Base-by-base conservation (phyloP, 1,140 invertebrate genomes). In the Caenorhabditis brenneri region DNA sequence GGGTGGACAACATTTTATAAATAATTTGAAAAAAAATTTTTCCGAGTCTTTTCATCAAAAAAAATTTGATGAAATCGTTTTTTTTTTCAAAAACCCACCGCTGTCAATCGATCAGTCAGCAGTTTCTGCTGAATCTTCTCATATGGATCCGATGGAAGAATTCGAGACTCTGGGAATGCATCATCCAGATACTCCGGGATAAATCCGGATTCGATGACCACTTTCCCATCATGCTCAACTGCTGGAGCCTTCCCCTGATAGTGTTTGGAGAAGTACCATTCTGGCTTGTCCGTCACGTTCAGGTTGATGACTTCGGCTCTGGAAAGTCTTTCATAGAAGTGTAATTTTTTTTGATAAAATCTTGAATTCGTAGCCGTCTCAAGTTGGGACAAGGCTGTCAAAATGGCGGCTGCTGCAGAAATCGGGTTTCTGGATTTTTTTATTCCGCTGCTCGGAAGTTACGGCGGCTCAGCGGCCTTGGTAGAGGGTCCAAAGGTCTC, bases 141-240 rank as follows among this genome's bases (percentile, higher is more conserved):
- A 49, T 46, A 84, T 9, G 82, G 69, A 29, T 84, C 82, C 3
- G 42, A 29, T 22, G 82, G 82, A n/a, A 84, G 78, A 58, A 84
- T 79, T 19, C 51, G 31, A 4, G 69, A 27, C n/a, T 84, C 78
- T 0, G 82, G 82, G 12, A 79, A 84, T 22, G 49, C 49, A 19
- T 79, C 78, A 31, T 84, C 82, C 31, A 84, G 48, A 65, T 84
- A 84, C 39, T 84, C 82, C 5, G 82, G 82, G 60, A 84, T 84
- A 7, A 79, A 51, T 48, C 42, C 31, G 6, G 65, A 79, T 27
- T 84, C 82, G 49, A 84, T 84, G 22, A 84, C 78, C 7, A 60
- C 31, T 31, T 84, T 84, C 33, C 82, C 82, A 27, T 84, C 49
- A 15, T 79, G 48, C 74, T 84, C 82, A 24, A 84, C 24, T 3